A percentile compares a stretch with the other conserved stretches of the same genome.
Evolutionary conservation across 2,113 vertebrate species (phyloP).

Genomic region (Bettongia penicillata): DNA sequence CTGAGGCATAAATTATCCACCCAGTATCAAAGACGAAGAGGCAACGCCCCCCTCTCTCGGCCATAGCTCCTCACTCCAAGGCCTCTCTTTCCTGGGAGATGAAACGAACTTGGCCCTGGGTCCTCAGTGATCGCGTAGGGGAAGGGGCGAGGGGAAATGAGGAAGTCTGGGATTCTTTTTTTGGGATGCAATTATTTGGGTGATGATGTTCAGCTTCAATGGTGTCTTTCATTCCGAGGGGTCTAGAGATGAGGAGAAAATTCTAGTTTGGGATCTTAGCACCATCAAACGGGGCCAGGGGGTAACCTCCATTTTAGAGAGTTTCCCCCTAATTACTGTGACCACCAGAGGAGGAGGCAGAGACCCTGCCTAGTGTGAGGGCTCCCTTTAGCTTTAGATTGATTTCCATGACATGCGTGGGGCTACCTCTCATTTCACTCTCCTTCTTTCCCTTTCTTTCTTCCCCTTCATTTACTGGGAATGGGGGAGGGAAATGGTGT

Average conservation of each 20-base stretch:
- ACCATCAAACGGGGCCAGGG: neutral
- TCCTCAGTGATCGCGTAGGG: neutral
- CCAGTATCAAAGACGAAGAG: constrained; percentile 72
- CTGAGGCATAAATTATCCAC: constrained; percentile 79
- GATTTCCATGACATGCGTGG: neutral
- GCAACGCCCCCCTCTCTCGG: constrained; percentile 25
- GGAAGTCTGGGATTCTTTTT: neutral
- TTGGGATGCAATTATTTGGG: neutral
- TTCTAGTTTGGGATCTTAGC: neutral
- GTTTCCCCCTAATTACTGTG: neutral
- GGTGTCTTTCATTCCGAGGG: neutral
- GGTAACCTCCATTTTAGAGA: neutral
- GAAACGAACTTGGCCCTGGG: neutral
- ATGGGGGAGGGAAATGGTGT: neutral
- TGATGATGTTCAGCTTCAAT: neutral
- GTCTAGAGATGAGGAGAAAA: neutral
- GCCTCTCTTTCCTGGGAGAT: neutral
- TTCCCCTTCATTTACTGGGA: neutral
- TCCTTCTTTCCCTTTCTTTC: neutral
- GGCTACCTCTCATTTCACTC: neutral
- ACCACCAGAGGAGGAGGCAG: neutral
- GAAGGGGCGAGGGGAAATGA: neutral
- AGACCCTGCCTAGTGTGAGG: neutral
- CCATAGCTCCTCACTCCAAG: constrained; percentile 12
- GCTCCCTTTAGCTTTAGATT: constrained; percentile 12